Percentiles rank a stretch among this genome's conserved stretches.
Conservation (phyloP, 1,140 invertebrate species). For the Lepidurus apus region DNA sequence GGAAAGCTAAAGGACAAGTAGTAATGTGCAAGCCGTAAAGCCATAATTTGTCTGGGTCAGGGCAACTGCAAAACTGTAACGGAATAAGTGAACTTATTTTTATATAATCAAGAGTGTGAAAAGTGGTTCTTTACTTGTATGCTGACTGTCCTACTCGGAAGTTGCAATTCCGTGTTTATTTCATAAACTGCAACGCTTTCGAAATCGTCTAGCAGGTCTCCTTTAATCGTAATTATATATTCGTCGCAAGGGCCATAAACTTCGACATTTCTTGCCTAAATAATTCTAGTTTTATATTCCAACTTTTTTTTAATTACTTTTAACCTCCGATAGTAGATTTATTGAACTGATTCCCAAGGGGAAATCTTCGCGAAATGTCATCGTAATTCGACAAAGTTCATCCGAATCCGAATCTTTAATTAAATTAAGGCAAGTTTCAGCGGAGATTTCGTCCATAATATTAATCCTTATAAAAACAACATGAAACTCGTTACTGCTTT, state of each 20-base stretch:
- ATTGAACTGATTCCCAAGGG: not conserved
- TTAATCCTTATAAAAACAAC: not conserved
- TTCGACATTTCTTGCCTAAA: not conserved
- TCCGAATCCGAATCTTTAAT: not conserved
- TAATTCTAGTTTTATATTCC: not conserved
- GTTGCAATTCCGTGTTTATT: not conserved
- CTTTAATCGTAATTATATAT: not conserved
- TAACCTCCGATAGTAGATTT: not conserved
- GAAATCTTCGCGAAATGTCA: not conserved
- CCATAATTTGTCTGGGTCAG: constrained; percentile 9
- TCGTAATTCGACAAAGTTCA: not conserved
- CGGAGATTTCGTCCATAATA: not conserved
- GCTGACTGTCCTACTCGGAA: not conserved
- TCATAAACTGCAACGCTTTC: constrained; percentile 3
- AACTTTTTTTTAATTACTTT: not conserved
- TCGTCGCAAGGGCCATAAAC: not conserved
- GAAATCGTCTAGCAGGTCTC: not conserved
- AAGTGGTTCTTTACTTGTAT: not conserved
- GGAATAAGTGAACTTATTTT: not conserved
- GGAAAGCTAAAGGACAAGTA: not conserved
- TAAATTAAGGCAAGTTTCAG: not conserved
- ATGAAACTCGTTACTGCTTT: not conserved
- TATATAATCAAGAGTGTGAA: not conserved
- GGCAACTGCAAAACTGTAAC: not conserved
- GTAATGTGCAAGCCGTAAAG: not conserved